A percentile compares a stretch with the other conserved stretches of the same genome.
Conservation (phyloP, 2,888 invertebrate species). For the Drosophila austrosaltans region DNA sequence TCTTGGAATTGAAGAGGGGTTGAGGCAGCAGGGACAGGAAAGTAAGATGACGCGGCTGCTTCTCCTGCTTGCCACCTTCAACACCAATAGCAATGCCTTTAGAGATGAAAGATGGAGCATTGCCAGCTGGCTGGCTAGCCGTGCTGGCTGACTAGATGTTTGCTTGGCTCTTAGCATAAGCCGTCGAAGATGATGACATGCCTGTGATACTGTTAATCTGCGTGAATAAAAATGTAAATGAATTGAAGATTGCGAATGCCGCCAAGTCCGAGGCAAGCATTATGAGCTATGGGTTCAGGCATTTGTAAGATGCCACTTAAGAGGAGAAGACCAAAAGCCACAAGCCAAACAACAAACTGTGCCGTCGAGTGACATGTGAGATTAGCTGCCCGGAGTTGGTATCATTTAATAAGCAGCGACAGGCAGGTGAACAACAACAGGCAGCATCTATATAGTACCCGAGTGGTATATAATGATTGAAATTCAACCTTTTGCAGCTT, state of each 20-base stretch:
- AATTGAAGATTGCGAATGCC: conserved; percentile 73
- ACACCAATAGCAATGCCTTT: conserved; percentile 2
- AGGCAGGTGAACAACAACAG: conserved; percentile 55
- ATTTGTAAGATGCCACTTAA: conserved; percentile 49
- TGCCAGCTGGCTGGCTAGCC: conserved; percentile 20
- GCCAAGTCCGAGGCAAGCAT: conserved; percentile 59
- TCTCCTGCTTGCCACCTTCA: conserved; percentile 17
- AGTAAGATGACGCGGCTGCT: neutral
- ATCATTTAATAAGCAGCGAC: conserved; percentile 71
- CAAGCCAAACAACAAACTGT: conserved; percentile 52
- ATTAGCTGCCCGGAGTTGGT: conserved; percentile 51
- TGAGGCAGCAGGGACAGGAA: neutral
- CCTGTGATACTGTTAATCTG: conserved; percentile 80
- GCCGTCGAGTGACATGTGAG: conserved; percentile 67
- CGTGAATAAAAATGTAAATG: conserved; percentile 82
- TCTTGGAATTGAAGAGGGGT: conserved; percentile 26
- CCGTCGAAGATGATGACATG: conserved; percentile 78
- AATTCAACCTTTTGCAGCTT: conserved; percentile 30
- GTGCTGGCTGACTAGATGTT: conserved; percentile 23
- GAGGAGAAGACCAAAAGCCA: conserved; percentile 38
- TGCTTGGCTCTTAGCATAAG: conserved; percentile 71
- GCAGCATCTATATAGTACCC: conserved; percentile 35
- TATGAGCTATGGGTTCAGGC: conserved; percentile 66
- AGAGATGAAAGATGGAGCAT: neutral
- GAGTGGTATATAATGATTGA: conserved; percentile 57